A percentile compares a stretch with the other conserved stretches of the same genome.
phyloP scores from a whole-genome alignment of 2,797 vertebrate genomes.

The Cuniculus paca region DNA sequence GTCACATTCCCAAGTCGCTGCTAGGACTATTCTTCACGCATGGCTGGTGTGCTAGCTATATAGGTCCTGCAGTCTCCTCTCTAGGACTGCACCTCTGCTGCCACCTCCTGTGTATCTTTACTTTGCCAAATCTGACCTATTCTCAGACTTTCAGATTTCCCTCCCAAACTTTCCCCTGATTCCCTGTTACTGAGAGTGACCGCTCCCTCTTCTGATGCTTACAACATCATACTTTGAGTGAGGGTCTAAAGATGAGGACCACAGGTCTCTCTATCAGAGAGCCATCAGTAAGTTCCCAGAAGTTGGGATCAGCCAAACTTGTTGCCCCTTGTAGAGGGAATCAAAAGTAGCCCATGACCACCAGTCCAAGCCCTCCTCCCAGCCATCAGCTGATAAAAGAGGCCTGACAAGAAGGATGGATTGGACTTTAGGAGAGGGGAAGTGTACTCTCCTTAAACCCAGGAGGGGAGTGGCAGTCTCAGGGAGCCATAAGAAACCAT shows the following conservation, averaged over 20 bases:
- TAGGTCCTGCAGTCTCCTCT: neutral
- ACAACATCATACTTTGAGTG: neutral
- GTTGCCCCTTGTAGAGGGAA: neutral
- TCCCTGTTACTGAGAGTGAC: neutral
- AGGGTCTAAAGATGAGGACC: neutral
- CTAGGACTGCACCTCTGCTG: neutral
- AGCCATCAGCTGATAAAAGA: neutral
- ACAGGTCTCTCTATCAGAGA: neutral
- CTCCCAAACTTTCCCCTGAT: neutral
- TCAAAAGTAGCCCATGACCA: neutral
- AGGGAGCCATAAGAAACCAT: neutral
- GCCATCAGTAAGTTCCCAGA: neutral
- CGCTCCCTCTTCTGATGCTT: neutral
- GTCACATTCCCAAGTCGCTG: neutral
- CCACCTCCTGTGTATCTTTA: neutral
- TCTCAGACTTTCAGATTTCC: neutral
- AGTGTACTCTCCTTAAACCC: neutral
- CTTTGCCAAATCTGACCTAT: neutral
- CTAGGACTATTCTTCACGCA: rapidly evolving
- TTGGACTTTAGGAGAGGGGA: neutral
- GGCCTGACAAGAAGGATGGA: neutral
- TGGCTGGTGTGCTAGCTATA: neutral
- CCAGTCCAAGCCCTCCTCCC: neutral
- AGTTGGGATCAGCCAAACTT: neutral
- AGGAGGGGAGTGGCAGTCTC: neutral